Evolutionary conservation across 2,797 vertebrate species (phyloP), one percentile per base, ranked within the genome.

Genomic region (Nyctalus aviator): DNA sequence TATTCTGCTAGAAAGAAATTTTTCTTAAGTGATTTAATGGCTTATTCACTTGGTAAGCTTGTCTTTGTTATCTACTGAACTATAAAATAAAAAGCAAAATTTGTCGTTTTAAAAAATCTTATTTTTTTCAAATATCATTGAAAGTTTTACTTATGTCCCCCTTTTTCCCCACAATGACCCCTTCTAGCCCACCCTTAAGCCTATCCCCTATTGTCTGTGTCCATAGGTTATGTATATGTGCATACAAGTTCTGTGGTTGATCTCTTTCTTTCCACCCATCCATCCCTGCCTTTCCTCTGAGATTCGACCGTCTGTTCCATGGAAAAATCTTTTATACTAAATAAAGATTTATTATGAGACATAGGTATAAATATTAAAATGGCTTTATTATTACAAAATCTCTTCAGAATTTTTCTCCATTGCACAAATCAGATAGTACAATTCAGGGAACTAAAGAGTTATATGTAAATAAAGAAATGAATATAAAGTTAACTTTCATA

Each of bases 401-500:
- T 86, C 91, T 72, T 87, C 23, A 66, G 27, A 84, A 69, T 68
- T 81, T 92, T 62, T 84, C 68, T 87, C 14, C n/a, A 46, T 64
- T 86, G 17, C 5, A 53, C 23, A 41, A 27, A 69, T 87, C 41
- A 88, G 73, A 66, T 71, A 72, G 21, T 88, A n/a, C 21, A 81
- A 17, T 46, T 66, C 55, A 82, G 48, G 41, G 17, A 71, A 21
- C 53, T 66, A 68, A 84, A 46, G 35, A 55, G 21, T 55, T 55
- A 55, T 55, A 55, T 62, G 3, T 59, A 82, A 81, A 79, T 71
- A 77, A 32, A 93, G 18, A 88, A 93, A 75, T 37, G 53, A 8
- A 46, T 92, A 44, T 46, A 59, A 82, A 94, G 66, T 57, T 89
- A 92, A 72, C 73, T 95, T 84, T 81, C 68, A 25, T 88, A 85